Evolutionary conservation across 2,888 invertebrate genomes (phyloP).

Genomic region (Tyria jacobaeae): DNA sequence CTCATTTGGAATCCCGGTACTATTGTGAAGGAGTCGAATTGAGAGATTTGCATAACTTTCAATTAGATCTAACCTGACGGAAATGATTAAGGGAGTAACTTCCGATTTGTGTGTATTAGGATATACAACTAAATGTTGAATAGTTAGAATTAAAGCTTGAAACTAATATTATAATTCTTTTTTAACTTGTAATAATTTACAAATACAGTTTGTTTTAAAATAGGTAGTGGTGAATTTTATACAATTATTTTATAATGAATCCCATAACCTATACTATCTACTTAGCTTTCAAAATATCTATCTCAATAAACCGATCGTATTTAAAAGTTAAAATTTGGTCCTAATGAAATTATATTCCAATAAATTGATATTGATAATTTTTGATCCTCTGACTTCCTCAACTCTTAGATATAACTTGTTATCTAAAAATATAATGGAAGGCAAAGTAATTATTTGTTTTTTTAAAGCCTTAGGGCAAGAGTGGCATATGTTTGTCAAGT

Average conservation of each 20-base stretch:
- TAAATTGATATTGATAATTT: too few species aligned
- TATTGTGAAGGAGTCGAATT: constrained; percentile 85
- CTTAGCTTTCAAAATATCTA: too few species aligned
- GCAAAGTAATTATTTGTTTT: too few species aligned
- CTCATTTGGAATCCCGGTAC: constrained; percentile 85
- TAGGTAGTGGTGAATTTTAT: too few species aligned
- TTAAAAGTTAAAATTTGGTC: too few species aligned
- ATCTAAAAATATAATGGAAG: too few species aligned
- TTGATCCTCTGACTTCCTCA: too few species aligned
- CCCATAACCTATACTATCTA: neutral
- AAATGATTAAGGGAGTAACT: constrained; percentile 78
- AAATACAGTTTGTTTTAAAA: neutral
- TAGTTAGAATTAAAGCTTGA: constrained; percentile 14
- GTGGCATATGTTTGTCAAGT: too few species aligned
- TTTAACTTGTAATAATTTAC: neutral
- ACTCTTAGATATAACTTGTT: too few species aligned
- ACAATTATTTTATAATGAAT: neutral
- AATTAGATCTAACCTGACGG: constrained; percentile 84
- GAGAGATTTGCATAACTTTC: constrained; percentile 87
- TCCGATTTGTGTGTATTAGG: constrained; percentile 64
- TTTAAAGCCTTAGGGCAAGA: too few species aligned
- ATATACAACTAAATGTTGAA: constrained; percentile 24
- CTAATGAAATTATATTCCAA: too few species aligned
- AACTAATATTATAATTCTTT: neutral
- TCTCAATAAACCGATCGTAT: too few species aligned